These are phyloP conservation scores for Cantharis rustica DNA, from an alignment of 2,888 invertebrate species.

Conservation along the genomic window DNA sequence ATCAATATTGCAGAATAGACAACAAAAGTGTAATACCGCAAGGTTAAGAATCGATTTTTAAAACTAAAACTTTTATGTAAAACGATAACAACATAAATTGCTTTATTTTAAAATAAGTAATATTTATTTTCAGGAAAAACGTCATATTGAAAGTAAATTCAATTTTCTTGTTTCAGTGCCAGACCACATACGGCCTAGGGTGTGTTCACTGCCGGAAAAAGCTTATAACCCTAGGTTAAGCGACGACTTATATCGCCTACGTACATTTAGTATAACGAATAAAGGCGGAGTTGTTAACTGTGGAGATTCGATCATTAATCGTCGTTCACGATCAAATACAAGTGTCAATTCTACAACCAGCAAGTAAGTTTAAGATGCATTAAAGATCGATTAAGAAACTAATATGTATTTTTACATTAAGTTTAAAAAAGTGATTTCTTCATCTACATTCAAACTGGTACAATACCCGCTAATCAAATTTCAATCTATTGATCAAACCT, in stretches of 20 bases:
- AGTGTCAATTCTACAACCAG: conserved; percentile 85
- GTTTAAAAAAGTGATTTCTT: not conserved
- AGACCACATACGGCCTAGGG: conserved; percentile 81
- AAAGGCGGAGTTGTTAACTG: conserved; percentile 89
- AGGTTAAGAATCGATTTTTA: not conserved
- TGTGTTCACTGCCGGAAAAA: conserved; percentile 84
- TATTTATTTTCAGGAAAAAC: not conserved
- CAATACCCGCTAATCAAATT: not conserved
- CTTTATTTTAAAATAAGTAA: not conserved
- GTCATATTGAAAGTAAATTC: conserved; percentile 7
- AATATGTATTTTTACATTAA: not conserved
- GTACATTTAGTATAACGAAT: conserved; percentile 86
- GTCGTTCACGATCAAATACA: conserved; percentile 84
- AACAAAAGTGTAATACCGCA: not conserved
- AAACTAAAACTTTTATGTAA: not conserved
- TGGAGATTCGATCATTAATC: conserved; percentile 86
- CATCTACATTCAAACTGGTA: not conserved
- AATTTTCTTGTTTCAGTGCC: conserved; percentile 63
- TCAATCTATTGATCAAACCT: not conserved
- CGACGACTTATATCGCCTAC: conserved; percentile 81
- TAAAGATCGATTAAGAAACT: not conserved
- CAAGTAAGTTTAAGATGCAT: conserved; percentile 60
- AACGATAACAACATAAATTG: not conserved
- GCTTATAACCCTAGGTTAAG: conserved; percentile 83
- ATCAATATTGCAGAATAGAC: not conserved